A percentile compares a stretch with the other conserved stretches of the same genome.
These are phyloP conservation scores for Lochmaea crataegi DNA, from an alignment of 2,888 invertebrate species.

Conservation along the genomic window DNA sequence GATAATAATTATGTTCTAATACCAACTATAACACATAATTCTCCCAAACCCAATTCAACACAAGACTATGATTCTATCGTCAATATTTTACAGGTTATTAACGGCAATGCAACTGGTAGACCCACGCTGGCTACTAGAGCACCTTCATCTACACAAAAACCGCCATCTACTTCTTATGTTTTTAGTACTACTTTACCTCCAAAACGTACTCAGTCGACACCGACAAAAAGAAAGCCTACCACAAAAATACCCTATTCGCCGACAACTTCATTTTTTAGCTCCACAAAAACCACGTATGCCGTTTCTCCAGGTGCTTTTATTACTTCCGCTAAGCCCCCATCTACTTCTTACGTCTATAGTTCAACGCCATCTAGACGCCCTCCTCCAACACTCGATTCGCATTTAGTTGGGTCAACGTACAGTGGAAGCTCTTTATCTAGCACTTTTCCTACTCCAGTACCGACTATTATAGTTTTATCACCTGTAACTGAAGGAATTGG, in stretches of 20 bases:
- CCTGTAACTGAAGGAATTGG: slow-evolving; percentile 62
- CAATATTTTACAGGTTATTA: slow-evolving; percentile 75
- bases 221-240: slow-evolving; percentile 41
- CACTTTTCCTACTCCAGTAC: slow-evolving; percentile 65
- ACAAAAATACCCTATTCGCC: slow-evolving; percentile 52
- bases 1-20: slow-evolving; percentile 70
- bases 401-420: slow-evolving; percentile 56
- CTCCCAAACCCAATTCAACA: slow-evolving; percentile 58
- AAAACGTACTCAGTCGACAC: slow-evolving; percentile 47
- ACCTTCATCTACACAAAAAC: slow-evolving; percentile 53
- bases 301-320: slow-evolving; percentile 54
- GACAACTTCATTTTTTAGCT: slow-evolving; percentile 58
- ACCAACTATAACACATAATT: slow-evolving; percentile 67
- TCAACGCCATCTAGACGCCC: slow-evolving; percentile 47
- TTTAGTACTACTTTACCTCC: slow-evolving; percentile 63
- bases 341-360: slow-evolving; percentile 64
- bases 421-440: slow-evolving; percentile 53
- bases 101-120: slow-evolving; percentile 61
- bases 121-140: slow-evolving; percentile 58
- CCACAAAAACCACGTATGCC: slow-evolving; percentile 54
- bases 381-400: slow-evolving; percentile 45
- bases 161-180: slow-evolving; percentile 66
- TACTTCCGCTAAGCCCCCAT: slow-evolving; percentile 59
- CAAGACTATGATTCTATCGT: slow-evolving; percentile 69
- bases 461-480: slow-evolving; percentile 72